A percentile compares a stretch with the other conserved stretches of the same genome.
These are phyloP conservation scores for Myioborus miniatus DNA, from an alignment of 2,797 vertebrate genomes.

Conservation along the genomic window DNA sequence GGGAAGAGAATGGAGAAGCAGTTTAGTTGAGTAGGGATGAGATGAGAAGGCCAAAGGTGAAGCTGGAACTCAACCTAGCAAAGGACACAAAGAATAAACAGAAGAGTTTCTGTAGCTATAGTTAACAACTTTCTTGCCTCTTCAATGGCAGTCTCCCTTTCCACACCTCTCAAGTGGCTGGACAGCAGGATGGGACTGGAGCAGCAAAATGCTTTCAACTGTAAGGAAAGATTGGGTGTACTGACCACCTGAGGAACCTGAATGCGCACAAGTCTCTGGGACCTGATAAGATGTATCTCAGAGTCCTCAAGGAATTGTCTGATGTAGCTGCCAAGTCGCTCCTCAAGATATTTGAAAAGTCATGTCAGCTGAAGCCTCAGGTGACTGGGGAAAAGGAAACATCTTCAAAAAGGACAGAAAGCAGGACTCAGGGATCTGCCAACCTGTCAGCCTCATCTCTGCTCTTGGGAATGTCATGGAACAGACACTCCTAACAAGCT, in stretches of 20 bases:
- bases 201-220: neutral
- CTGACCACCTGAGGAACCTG: neutral
- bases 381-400: neutral
- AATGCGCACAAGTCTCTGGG: too few relatives aligned
- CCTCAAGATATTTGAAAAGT: neutral
- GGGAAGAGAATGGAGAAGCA: neutral
- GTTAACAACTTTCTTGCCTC: neutral
- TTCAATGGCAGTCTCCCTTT: neutral
- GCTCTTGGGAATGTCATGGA: neutral
- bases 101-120: neutral
- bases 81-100: rapidly evolving
- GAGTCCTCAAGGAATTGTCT: neutral
- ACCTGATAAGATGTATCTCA: neutral
- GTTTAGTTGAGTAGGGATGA: neutral
- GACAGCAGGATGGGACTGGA: neutral
- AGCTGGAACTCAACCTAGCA: neutral
- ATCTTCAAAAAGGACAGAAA: neutral
- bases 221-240: neutral
- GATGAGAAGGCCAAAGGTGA: neutral
- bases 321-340: neutral
- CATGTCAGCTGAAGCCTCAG: neutral
- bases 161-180: neutral
- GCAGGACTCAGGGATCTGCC: neutral
- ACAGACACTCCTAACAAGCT: neutral
- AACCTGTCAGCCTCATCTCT: neutral